A percentile compares a stretch with the other conserved stretches of the same genome.
Evolutionary conservation across 2,888 invertebrate genomes (phyloP).

Genomic region (Acanthosoma haemorrhoidale): DNA sequence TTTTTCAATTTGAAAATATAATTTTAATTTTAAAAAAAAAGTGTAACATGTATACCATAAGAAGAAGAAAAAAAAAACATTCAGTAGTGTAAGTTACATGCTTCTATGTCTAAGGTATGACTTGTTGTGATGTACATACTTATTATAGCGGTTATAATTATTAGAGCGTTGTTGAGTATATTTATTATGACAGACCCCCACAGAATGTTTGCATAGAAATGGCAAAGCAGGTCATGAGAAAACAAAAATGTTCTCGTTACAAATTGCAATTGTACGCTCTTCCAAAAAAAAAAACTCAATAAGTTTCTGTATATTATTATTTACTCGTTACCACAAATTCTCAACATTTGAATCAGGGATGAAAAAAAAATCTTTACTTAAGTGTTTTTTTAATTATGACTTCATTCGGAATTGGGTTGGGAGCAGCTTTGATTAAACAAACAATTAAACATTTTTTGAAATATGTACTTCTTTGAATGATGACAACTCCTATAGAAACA

Average conservation of each 20-base stretch:
- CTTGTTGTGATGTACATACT: slow-evolving; percentile 39
- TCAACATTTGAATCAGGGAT: too few species aligned
- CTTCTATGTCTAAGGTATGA: slow-evolving; percentile 37
- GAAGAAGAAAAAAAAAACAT: slow-evolving; percentile 19
- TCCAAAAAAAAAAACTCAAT: neutral
- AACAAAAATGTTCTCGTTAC: slow-evolving; percentile 3
- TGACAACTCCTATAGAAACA: too few species aligned
- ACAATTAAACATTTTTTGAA: too few species aligned
- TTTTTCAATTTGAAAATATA: slow-evolving; percentile 14
- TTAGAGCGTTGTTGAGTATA: slow-evolving; percentile 33
- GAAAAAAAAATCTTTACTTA: too few species aligned
- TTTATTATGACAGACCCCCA: slow-evolving; percentile 35
- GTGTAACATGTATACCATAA: slow-evolving; percentile 30
- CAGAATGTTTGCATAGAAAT: slow-evolving; percentile 34
- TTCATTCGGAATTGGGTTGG: too few species aligned
- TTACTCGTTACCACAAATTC: too few species aligned
- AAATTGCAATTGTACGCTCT: slow-evolving; percentile 3
- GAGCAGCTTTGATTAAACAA: too few species aligned
- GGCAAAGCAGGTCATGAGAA: slow-evolving; percentile 30
- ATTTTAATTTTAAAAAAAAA: slow-evolving; percentile 18
- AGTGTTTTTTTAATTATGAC: too few species aligned
- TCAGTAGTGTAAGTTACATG: slow-evolving; percentile 37
- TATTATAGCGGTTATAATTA: slow-evolving; percentile 37
- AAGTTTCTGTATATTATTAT: too few species aligned
- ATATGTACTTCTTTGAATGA: too few species aligned